Evolutionary conservation across 2,888 invertebrate genomes (phyloP).

Genomic region (Junonia oenone): DNA sequence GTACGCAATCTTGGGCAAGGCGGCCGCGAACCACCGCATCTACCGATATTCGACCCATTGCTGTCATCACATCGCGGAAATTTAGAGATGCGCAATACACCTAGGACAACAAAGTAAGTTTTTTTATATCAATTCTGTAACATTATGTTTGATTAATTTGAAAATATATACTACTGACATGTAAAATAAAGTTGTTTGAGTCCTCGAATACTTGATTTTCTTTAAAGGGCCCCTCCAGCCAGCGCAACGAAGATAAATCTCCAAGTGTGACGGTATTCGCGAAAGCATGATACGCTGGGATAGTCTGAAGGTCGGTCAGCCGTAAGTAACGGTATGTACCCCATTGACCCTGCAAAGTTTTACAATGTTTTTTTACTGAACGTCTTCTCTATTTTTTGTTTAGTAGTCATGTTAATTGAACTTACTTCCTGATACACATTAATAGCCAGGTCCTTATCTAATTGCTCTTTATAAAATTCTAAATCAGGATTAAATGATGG

Average conservation of each 20-base stretch:
- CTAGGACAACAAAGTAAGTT: slow-evolving; percentile 39
- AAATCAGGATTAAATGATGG: no score
- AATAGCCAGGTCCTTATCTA: no score
- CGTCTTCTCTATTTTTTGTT: no score
- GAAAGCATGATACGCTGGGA: slow-evolving; percentile 83
- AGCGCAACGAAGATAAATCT: slow-evolving; percentile 88
- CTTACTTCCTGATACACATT: no score
- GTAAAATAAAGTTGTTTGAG: slow-evolving; percentile 46
- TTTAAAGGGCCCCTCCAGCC: slow-evolving; percentile 83
- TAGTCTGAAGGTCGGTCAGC: slow-evolving; percentile 72
- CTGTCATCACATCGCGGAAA: no score
- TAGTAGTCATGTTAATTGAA: no score
- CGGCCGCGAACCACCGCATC: slow-evolving; percentile 86
- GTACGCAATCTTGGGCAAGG: slow-evolving; percentile 81
- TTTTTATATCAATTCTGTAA: not conserved
- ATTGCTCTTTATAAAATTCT: no score
- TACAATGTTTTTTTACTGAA: no score
- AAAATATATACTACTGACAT: slow-evolving; percentile 56
- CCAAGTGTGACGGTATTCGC: slow-evolving; percentile 89
- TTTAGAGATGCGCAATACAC: slow-evolving; percentile 90
- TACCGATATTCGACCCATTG: slow-evolving; percentile 91
- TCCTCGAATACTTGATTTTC: slow-evolving; percentile 48
- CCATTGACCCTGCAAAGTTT: slow-evolving; percentile 83
- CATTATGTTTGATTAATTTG: no score
- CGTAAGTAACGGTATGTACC: no score